These are phyloP conservation scores for Dyspetes luteomarginatus DNA, from an alignment of 2,888 invertebrate genomes.

Conservation along the genomic window DNA sequence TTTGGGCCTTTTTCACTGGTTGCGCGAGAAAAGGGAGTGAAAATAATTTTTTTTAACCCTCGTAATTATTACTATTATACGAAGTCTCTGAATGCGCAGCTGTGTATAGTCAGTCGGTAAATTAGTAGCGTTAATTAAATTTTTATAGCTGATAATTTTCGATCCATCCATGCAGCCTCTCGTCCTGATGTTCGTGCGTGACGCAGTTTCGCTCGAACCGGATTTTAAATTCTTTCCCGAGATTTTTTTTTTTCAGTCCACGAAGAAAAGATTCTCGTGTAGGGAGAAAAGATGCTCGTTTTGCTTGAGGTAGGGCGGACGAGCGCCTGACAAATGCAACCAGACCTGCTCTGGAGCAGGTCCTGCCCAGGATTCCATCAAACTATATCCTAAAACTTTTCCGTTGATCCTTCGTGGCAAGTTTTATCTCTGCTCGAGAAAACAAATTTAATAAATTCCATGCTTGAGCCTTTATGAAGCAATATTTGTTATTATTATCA, in stretches of 20 bases:
- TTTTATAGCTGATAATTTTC: constrained; percentile 76
- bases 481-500: neutral
- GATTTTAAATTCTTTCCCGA: constrained; percentile 46
- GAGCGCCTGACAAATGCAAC: constrained; percentile 76
- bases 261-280: neutral
- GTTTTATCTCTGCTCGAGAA: neutral
- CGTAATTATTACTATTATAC: constrained; percentile 57
- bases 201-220: constrained; percentile 38
- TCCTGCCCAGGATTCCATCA: constrained; percentile 45
- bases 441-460: neutral
- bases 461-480: neutral
- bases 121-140: constrained; percentile 78
- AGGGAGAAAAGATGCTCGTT: constrained; percentile 1
- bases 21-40: constrained; percentile 54
- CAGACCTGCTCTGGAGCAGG: constrained; percentile 71
- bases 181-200: constrained; percentile 51
- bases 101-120: constrained; percentile 66
- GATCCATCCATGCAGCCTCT: constrained; percentile 40
- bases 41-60: constrained; percentile 68
- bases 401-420: neutral
- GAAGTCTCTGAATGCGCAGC: neutral
- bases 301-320: neutral
- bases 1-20: constrained; percentile 13
- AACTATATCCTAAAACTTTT: constrained; percentile 26
- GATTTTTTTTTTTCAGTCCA: constrained; percentile 4